These are phyloP conservation scores for Lepas anatifera DNA, from an alignment of 2,888 invertebrate genomes.

Conservation along the genomic window DNA sequence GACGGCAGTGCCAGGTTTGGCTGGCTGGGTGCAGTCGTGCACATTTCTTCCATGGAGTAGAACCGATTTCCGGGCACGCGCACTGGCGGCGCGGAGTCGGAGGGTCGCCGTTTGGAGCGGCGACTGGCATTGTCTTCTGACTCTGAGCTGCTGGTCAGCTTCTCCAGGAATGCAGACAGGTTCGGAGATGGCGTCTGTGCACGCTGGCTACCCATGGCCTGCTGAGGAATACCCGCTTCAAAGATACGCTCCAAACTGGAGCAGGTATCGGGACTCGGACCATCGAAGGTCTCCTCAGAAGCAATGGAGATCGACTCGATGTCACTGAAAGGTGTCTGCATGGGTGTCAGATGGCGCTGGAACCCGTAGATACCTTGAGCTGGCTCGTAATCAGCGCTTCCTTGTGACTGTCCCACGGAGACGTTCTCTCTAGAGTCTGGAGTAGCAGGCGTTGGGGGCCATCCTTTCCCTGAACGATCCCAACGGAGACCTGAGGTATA, in stretches of 20 bases:
- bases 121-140: conserved; percentile 2
- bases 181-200: not conserved
- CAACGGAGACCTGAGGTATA: no score
- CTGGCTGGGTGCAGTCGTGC: not conserved
- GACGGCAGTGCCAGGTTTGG: not conserved
- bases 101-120: not conserved
- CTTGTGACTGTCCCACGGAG: no score
- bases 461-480: no score
- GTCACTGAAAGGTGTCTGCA: not conserved
- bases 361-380: conserved; percentile 3
- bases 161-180: conserved; percentile 6
- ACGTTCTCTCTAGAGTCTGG: no score
- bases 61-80: not conserved
- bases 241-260: conserved; percentile 3
- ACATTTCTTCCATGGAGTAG: conserved; percentile 9
- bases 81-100: conserved; percentile 2
- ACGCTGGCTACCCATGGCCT: not conserved
- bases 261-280: not conserved
- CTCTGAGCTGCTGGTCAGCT: conserved; percentile 3
- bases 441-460: no score
- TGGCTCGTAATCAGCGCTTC: not conserved
- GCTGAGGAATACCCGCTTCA: not conserved
- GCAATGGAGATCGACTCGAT: not conserved
- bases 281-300: not conserved
- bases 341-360: not conserved